Base-by-base conservation (phyloP, 1,140 invertebrate genomes). In the Chironomus striatipennis region DNA sequence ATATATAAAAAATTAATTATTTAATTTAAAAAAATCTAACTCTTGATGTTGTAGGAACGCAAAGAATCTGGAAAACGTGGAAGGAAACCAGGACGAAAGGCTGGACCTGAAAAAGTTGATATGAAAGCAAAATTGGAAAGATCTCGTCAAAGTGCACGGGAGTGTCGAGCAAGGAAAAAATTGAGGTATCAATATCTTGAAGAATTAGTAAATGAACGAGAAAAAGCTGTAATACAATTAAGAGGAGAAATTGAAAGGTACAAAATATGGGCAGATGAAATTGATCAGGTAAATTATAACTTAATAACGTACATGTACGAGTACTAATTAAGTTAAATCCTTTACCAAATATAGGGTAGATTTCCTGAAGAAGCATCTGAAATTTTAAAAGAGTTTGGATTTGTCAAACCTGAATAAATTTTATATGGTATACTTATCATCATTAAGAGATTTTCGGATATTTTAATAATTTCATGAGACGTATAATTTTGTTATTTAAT, bases 141-240 rank as follows among this genome's bases (percentile, higher is more conserved):
- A 74, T 98, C 96, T 83, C 87, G 96, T 77, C 96, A 98, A 86
- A 97, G 95, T 86, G 97, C 97, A 76, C 87, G 96, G 78, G 97
- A 98, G 86, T 99, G 96, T 83, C 89, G 97, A 77, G 96, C 96
- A 47, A 87, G 97, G 64, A 99, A 99, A 85, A 98, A 99, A 80
- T 87, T 98, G 64, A 88, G 97, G 24, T 98, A 98, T 83, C 96
- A 99, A 83, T 98, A 99, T 83, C 86, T 99, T 74, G 97, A 98
- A 83, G 96, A 99, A 83, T 83, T 98, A 73, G 96, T 98, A 1
- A 87, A 91, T 1, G 94, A 97, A 82, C 85, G 96, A 76, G 97
- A 98, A 82, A 93, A 96, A 78, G 94, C 96, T n/a, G 95, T 98
- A 4, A 85, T 97, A 77, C 87, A 91, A 7, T 84, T 99, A 15